These are phyloP conservation scores for Dipodomys merriami DNA, from an alignment of 2,113 vertebrate species.

Conservation along the genomic window DNA sequence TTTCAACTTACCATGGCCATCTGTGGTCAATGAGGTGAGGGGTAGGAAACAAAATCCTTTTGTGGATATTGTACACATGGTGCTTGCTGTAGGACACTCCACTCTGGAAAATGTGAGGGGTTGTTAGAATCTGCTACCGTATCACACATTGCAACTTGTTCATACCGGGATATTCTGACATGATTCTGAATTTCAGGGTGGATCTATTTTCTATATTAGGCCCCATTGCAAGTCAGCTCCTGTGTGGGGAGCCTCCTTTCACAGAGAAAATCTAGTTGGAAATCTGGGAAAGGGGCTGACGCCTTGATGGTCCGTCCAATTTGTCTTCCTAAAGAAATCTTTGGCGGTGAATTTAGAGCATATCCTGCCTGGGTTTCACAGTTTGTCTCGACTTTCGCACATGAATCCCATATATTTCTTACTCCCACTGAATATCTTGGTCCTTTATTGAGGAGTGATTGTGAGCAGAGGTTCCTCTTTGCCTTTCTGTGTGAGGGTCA, in stretches of 20 bases:
- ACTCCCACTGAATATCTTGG: fast-evolving
- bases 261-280: neutral
- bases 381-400: neutral
- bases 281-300: neutral
- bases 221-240: neutral
- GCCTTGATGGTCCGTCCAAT: neutral
- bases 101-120: neutral
- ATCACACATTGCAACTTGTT: neutral
- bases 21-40: neutral
- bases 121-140: neutral
- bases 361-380: neutral
- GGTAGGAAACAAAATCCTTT: neutral
- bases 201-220: neutral
- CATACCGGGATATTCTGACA: fast-evolving
- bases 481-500: neutral
- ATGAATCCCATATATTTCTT: neutral
- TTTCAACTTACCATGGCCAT: neutral
- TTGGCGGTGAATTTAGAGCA: neutral
- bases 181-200: neutral
- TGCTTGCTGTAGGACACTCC: neutral
- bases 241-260: neutral
- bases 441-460: neutral
- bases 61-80: fast-evolving
- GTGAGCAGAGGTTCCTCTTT: neutral
- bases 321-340: neutral